A percentile compares a stretch with the other conserved stretches of the same genome.
Conservation (phyloP, 2,113 vertebrate species). For the Tauraco erythrolophus region DNA sequence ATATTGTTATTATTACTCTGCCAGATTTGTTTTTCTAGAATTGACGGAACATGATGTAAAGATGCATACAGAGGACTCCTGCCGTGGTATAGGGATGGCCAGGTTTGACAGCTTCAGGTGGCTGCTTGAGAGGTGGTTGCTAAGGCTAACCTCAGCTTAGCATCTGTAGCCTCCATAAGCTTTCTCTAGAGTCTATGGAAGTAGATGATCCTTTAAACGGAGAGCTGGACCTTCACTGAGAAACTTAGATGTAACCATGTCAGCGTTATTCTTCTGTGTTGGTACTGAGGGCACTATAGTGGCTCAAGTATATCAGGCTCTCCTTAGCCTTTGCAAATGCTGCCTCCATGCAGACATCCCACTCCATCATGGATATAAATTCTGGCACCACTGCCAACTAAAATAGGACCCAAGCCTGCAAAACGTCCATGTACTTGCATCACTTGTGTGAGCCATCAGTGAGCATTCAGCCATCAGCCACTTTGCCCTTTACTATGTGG, state of each 20-base stretch:
- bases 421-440: accelerated
- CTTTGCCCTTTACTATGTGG: background rate
- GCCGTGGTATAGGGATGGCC: background rate
- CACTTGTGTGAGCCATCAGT: background rate
- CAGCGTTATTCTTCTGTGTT: accelerated
- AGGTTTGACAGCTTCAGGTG: background rate
- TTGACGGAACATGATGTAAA: background rate
- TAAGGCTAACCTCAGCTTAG: background rate
- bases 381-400: background rate
- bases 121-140: background rate
- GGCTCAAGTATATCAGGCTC: background rate
- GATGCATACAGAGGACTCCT: background rate
- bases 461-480: background rate
- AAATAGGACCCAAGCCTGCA: background rate
- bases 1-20: background rate
- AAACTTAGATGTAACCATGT: background rate
- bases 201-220: background rate
- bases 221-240: background rate
- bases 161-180: background rate
- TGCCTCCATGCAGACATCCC: background rate
- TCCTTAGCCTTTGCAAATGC: background rate
- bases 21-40: background rate
- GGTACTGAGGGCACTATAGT: background rate
- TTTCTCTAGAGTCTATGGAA: background rate
- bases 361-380: background rate